Percentiles rank a stretch among this genome's conserved stretches.
Evolutionary conservation across 2,797 vertebrate genomes (phyloP).

Genomic region (Bovichtus variegatus): DNA sequence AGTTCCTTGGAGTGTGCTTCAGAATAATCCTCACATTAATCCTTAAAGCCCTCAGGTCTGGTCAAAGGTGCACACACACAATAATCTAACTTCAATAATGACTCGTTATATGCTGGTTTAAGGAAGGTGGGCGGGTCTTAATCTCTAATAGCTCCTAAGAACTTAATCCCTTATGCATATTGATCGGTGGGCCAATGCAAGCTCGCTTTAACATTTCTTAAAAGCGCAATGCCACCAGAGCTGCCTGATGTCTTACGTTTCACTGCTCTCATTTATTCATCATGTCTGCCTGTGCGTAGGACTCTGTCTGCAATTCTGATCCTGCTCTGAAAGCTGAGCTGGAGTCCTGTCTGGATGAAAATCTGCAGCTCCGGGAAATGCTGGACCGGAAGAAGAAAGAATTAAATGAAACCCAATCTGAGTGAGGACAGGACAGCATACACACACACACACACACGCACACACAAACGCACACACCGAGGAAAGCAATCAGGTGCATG

Average conservation of each 20-base stretch:
- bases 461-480: conserved; percentile 16
- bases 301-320: conserved; percentile 68
- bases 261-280: conserved; percentile 76
- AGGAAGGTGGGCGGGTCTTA: conserved; percentile 66
- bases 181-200: conserved; percentile 50
- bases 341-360: conserved; percentile 89
- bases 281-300: conserved; percentile 67
- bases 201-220: conserved; percentile 50
- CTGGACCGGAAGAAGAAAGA: conserved; percentile 88
- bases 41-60: conserved; percentile 63
- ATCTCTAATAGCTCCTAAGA: conserved; percentile 72
- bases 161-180: conserved; percentile 71
- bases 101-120: conserved; percentile 70
- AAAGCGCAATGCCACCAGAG: conserved; percentile 48
- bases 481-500: conserved; percentile 13
- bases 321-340: conserved; percentile 85
- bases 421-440: conserved; percentile 84
- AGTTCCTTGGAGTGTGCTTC: conserved; percentile 57
- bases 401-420: conserved; percentile 87
- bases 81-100: conserved; percentile 66
- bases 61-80: conserved; percentile 63
- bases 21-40: conserved; percentile 79
- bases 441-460: conserved; percentile 25
- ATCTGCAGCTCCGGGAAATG: conserved; percentile 84
- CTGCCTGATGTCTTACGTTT: conserved; percentile 58